Percentiles rank a stretch among this genome's conserved stretches.
Conservation (phyloP, 2,888 invertebrate species). For the Pycnomerus fuliginosus region DNA sequence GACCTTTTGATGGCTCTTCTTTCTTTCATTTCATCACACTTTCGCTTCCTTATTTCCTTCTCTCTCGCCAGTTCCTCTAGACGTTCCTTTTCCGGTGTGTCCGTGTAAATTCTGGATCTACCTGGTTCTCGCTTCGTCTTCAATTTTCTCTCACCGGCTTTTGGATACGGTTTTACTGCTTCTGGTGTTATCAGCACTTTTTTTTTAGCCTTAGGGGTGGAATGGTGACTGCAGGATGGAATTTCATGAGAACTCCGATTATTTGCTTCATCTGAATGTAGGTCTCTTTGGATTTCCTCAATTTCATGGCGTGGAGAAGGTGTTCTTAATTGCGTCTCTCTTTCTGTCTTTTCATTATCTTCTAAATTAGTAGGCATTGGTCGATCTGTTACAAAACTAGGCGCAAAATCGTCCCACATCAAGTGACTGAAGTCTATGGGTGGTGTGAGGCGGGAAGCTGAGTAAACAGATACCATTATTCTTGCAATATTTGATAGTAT, state of each 20-base stretch:
- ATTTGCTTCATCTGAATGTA: no score
- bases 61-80: neutral
- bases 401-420: conserved; percentile 27
- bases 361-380: no score
- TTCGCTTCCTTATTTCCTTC: neutral
- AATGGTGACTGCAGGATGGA: no score
- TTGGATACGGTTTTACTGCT: neutral
- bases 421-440: conserved; percentile 40
- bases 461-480: no score
- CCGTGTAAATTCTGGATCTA: neutral
- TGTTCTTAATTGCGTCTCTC: no score
- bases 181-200: conserved; percentile 3
- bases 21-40: neutral
- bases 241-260: no score
- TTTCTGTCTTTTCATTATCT: no score
- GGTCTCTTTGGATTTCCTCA: no score
- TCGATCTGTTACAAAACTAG: conserved; percentile 22
- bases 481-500: conserved; percentile 37
- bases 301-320: no score
- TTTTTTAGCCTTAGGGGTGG: no score
- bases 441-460: no score
- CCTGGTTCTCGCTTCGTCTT: neutral
- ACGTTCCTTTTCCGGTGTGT: conserved; percentile 1
- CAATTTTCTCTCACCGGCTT: neutral
- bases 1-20: neutral